Evolutionary conservation across 2,888 invertebrate species (phyloP).

Genomic region (Xestia xanthographa): DNA sequence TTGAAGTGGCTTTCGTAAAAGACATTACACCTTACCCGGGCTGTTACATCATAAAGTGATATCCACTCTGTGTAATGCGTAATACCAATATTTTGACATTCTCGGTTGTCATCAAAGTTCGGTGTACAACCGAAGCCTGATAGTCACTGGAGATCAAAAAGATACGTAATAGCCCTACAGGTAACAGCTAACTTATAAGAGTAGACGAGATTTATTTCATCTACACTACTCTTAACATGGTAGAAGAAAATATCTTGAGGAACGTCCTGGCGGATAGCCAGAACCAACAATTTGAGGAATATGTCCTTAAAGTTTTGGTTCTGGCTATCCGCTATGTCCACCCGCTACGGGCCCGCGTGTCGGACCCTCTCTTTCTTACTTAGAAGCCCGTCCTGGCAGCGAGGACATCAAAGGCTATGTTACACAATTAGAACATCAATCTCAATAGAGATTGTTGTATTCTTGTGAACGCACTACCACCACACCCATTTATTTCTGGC

Average conservation of each 20-base stretch:
- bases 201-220: background rate
- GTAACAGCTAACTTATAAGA: background rate
- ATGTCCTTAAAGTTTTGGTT: no score
- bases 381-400: background rate
- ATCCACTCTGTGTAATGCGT: no score
- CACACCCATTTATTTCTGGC: slow-evolving; percentile 1
- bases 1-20: no score
- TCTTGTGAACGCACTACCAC: background rate
- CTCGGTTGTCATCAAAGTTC: no score
- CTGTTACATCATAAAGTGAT: no score
- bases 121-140: no score
- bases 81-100: no score
- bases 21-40: no score
- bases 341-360: background rate
- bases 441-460: background rate
- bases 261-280: background rate
- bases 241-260: background rate
- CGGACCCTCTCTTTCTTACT: background rate
- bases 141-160: no score
- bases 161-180: no score
- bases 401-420: background rate
- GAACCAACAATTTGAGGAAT: background rate
- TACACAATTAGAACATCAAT: slow-evolving; percentile 2
- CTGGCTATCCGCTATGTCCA: no score
- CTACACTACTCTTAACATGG: no score